A percentile compares a stretch with the other conserved stretches of the same genome.
Conservation (phyloP, 2,888 invertebrate genomes). For the Lathronympha strigana region DNA sequence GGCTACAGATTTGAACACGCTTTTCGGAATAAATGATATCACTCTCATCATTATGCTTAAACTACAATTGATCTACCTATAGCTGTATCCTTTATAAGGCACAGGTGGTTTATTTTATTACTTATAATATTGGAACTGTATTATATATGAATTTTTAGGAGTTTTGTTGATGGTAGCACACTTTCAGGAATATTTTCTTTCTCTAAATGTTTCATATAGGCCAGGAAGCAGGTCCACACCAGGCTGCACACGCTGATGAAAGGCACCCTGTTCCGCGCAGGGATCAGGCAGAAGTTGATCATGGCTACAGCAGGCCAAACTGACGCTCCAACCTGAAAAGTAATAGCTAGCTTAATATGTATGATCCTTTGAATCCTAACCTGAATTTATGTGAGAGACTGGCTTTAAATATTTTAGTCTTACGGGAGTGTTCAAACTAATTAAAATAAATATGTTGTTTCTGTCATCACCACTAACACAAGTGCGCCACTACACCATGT, state of each 20-base stretch:
- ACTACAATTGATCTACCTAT: constrained; percentile 31
- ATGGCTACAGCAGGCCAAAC: constrained; percentile 91
- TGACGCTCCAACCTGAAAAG: constrained; percentile 86
- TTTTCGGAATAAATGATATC: constrained; percentile 37
- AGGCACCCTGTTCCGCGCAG: constrained; percentile 89
- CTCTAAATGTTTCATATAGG: constrained; percentile 90
- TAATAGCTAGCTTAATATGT: too few relatives aligned
- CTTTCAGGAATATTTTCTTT: constrained; percentile 61
- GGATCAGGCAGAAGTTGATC: constrained; percentile 88
- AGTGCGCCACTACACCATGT: too few relatives aligned
- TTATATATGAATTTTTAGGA: constrained; percentile 55
- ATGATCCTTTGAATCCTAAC: too few relatives aligned
- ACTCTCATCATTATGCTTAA: constrained; percentile 31
- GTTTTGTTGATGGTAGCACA: constrained; percentile 49
- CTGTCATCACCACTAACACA: too few relatives aligned
- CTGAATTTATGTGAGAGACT: too few relatives aligned
- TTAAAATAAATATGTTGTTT: too few relatives aligned
- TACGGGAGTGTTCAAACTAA: too few relatives aligned
- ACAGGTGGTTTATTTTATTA: constrained; percentile 1
- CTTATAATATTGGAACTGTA: background rate
- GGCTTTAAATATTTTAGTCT: too few relatives aligned
- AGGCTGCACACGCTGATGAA: constrained; percentile 91
- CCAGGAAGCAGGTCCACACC: constrained; percentile 91
- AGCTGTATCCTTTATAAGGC: constrained; percentile 11
- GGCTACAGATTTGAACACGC: too few relatives aligned